Evolutionary conservation across 2,888 invertebrate genomes (phyloP).

Genomic region (Laothoe populi): DNA sequence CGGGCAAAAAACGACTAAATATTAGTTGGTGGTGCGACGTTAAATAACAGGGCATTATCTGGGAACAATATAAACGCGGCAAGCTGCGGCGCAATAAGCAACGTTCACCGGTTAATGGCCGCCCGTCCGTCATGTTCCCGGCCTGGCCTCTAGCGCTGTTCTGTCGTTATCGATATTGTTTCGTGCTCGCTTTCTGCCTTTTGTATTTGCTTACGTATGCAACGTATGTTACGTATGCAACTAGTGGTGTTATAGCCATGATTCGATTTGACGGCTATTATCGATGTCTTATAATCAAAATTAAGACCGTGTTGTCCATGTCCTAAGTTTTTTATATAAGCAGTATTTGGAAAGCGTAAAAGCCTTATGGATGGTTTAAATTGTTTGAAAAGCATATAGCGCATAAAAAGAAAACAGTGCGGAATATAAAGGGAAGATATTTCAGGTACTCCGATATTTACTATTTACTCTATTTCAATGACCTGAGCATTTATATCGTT

Average conservation of each 20-base stretch:
- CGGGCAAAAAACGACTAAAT: constrained; percentile 63
- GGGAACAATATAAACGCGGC: constrained; percentile 72
- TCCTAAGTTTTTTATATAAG: too few relatives aligned
- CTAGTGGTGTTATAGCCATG: not conserved
- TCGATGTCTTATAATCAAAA: not conserved
- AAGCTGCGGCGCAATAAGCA: constrained; percentile 65
- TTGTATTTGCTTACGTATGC: constrained; percentile 17
- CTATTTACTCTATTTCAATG: too few relatives aligned
- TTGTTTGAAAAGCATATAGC: too few relatives aligned
- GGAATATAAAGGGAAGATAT: too few relatives aligned
- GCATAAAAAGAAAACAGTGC: too few relatives aligned
- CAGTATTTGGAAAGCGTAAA: too few relatives aligned
- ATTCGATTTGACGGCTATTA: not conserved
- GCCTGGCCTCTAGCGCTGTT: constrained; percentile 26
- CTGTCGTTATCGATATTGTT: constrained; percentile 46
- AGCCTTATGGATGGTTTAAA: too few relatives aligned
- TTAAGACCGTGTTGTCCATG: too few relatives aligned
- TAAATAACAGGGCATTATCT: constrained; percentile 75
- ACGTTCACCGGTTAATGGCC: constrained; percentile 61
- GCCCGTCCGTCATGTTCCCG: constrained; percentile 65
- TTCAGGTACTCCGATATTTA: too few relatives aligned
- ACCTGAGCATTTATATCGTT: not conserved
- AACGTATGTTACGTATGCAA: constrained; percentile 6
- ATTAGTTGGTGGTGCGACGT: constrained; percentile 60
- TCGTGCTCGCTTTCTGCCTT: constrained; percentile 2